A percentile compares a stretch with the other conserved stretches of the same genome.
Conservation (phyloP, 1,140 invertebrate species). For the Geopemphigus sp. region DNA sequence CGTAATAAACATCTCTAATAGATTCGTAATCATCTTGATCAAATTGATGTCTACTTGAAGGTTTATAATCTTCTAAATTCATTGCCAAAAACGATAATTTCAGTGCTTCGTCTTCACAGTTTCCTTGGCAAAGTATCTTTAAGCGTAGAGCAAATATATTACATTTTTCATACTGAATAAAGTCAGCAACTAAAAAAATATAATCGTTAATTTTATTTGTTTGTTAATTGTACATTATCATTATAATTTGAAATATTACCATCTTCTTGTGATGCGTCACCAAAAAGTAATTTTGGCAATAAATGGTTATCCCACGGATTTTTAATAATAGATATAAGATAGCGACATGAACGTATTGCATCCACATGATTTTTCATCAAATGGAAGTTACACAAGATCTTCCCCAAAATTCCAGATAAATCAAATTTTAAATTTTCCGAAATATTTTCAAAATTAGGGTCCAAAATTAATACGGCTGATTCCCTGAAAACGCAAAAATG, state of each 20-base stretch:
- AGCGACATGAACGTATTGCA: not conserved
- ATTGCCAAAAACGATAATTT: constrained; percentile 19
- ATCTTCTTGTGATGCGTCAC: not conserved
- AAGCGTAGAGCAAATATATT: not conserved
- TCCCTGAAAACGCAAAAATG: constrained; percentile 13
- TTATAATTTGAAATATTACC: not conserved
- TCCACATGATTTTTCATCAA: not conserved
- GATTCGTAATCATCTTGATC: not conserved
- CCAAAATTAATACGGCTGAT: not conserved
- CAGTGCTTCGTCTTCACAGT: not conserved
- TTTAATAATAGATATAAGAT: not conserved
- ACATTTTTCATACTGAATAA: not conserved
- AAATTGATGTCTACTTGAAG: not conserved
- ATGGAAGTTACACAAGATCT: not conserved
- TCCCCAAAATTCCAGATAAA: not conserved
- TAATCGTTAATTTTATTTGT: not conserved
- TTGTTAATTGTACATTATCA: not conserved
- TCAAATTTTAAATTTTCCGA: not conserved
- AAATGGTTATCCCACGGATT: constrained; percentile 3
- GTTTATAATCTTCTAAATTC: not conserved
- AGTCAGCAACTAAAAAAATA: constrained; percentile 26
- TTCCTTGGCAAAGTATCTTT: constrained; percentile 6
- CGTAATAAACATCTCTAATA: constrained; percentile 42
- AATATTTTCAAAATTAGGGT: not conserved
- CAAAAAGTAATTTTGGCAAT: not conserved